phyloP scores from a whole-genome alignment of 2,113 vertebrate genomes.

The Rhabdornis inornatus region DNA sequence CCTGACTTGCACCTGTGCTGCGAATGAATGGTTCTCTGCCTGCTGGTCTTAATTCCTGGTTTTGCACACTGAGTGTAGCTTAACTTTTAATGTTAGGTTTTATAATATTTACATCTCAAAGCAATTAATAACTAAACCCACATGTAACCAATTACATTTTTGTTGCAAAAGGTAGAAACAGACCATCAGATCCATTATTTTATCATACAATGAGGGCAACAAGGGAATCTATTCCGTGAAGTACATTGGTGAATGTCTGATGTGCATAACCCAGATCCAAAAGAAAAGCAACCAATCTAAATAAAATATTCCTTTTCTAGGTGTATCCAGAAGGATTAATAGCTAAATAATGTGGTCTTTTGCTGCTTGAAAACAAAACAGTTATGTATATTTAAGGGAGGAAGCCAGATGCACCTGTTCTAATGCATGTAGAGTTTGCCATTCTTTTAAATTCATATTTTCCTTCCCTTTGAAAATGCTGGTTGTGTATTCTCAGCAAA shows the following conservation, averaged over 20 bases:
- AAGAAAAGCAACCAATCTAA: background rate
- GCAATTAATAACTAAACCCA: background rate
- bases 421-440: background rate
- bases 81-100: background rate
- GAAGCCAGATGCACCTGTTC: background rate
- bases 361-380: background rate
- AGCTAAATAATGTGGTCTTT: background rate
- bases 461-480: background rate
- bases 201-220: background rate
- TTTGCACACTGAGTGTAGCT: constrained; percentile 7
- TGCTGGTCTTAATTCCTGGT: background rate
- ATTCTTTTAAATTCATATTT: background rate
- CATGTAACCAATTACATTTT: background rate
- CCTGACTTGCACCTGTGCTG: background rate
- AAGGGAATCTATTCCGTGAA: background rate
- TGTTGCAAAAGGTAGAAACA: background rate
- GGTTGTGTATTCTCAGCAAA: background rate
- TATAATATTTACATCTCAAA: background rate
- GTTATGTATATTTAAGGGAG: background rate
- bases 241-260: background rate
- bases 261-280: background rate
- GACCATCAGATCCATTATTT: background rate
- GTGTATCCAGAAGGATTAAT: background rate
- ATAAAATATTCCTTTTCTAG: background rate
- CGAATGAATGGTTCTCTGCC: background rate